Percentiles rank a stretch among this genome's conserved stretches.
Evolutionary conservation across 2,888 invertebrate genomes (phyloP).

Genomic region (Microchrysa polita): DNA sequence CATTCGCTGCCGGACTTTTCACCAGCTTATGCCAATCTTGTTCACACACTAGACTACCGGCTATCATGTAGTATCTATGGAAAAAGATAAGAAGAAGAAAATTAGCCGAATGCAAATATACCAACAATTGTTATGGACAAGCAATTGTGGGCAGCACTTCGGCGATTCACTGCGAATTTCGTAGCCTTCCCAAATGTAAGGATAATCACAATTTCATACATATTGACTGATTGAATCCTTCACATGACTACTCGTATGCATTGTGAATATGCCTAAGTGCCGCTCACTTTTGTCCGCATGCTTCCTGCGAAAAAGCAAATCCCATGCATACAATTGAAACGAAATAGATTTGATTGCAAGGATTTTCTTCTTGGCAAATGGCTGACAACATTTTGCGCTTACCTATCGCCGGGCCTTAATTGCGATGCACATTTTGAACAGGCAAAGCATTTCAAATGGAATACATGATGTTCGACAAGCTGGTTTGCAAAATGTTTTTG

Average conservation of each 20-base stretch:
- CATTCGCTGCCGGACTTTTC: conserved; percentile 72
- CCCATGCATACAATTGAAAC: neutral
- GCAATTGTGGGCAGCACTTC: too few relatives aligned
- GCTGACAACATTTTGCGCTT: conserved; percentile 53
- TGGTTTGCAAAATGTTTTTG: conserved; percentile 54
- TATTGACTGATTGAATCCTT: too few relatives aligned
- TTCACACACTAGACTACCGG: conserved; percentile 89
- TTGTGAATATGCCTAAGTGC: neutral
- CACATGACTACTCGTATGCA: neutral
- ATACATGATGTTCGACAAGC: conserved; percentile 74
- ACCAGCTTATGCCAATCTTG: conserved; percentile 92
- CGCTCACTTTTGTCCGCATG: conserved; percentile 15
- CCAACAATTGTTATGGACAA: neutral
- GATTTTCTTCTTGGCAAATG: conserved; percentile 15
- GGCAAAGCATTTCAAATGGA: conserved; percentile 93
- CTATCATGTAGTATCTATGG: conserved; percentile 82
- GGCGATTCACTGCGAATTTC: neutral
- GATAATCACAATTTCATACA: too few relatives aligned
- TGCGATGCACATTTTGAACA: conserved; percentile 90
- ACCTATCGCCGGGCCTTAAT: conserved; percentile 89
- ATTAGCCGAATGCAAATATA: neutral
- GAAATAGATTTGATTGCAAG: conserved; percentile 26
- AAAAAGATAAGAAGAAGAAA: conserved; percentile 3
- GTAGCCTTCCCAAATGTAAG: too few relatives aligned
- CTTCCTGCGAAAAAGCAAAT: neutral